phyloP scores from a whole-genome alignment of 2,113 vertebrate species.

The Cebidichthys violaceus region DNA sequence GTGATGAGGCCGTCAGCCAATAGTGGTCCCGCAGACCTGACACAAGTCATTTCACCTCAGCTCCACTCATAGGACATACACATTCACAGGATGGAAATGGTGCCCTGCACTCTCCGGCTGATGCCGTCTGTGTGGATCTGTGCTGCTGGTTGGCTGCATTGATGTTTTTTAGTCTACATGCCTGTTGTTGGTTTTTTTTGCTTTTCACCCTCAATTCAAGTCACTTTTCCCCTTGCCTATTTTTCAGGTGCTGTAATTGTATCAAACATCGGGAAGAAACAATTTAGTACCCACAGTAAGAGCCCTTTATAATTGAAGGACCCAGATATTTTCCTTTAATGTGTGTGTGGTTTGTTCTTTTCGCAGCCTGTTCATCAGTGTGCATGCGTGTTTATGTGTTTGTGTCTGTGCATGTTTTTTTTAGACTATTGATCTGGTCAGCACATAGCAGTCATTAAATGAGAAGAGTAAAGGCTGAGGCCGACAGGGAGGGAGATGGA shows the following conservation, averaged over 20 bases:
- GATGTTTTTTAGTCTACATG: constrained; percentile 26
- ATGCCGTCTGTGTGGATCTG: constrained; percentile 32
- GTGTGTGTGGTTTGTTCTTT: constrained; percentile 22
- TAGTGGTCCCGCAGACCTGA: constrained; percentile 65
- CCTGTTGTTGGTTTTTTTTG: neutral
- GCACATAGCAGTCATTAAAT: constrained; percentile 68
- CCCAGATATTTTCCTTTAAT: constrained; percentile 39
- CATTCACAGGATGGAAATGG: constrained; percentile 64
- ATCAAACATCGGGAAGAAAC: constrained; percentile 34
- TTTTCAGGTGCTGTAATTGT: constrained; percentile 32
- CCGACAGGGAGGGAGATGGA: constrained; percentile 47
- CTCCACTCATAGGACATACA: constrained; percentile 61
- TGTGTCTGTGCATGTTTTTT: constrained; percentile 64
- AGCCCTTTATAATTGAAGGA: constrained; percentile 26
- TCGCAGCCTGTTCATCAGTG: neutral
- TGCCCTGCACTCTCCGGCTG: constrained; percentile 29
- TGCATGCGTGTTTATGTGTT: constrained; percentile 40
- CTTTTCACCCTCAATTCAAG: constrained; percentile 16
- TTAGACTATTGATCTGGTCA: constrained; percentile 65
- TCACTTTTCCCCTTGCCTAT: constrained; percentile 7
- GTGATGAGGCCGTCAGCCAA: constrained; percentile 63
- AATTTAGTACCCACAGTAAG: constrained; percentile 12
- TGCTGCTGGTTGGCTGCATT: constrained; percentile 45
- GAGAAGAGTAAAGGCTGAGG: constrained; percentile 60
- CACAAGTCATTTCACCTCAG: constrained; percentile 80